These are phyloP conservation scores for Apostichopus californicus DNA, from an alignment of 35 echinoderm and acorn worm genomes.

Conservation along the genomic window DNA sequence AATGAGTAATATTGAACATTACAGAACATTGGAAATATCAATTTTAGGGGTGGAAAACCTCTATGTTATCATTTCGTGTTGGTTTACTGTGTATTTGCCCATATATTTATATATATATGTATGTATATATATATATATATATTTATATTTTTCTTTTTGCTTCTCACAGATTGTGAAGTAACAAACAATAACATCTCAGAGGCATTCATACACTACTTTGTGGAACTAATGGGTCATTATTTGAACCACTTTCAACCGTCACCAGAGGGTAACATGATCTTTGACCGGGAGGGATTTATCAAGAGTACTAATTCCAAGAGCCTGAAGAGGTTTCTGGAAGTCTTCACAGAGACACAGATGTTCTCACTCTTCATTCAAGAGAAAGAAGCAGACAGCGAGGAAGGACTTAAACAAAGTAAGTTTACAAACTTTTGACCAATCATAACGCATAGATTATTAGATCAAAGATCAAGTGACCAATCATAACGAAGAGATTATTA, in stretches of 20 bases:
- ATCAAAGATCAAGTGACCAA: too few species aligned
- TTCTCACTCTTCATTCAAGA: constrained; percentile 98
- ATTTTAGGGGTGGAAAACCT: too few species aligned
- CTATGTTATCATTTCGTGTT: too few species aligned
- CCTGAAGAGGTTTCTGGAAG: constrained; percentile 81
- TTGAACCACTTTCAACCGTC: constrained; percentile 75
- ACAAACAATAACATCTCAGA: constrained; percentile 79
- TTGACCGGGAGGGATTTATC: constrained; percentile 84
- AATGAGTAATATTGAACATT: too few species aligned
- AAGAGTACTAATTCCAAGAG: constrained; percentile 78
- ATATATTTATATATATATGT: too few species aligned
- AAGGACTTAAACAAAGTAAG: constrained; percentile 82
- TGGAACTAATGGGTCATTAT: constrained; percentile 91
- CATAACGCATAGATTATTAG: too few species aligned
- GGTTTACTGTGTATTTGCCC: too few species aligned
- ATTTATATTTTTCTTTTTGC: background rate
- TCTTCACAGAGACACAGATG: constrained; percentile 97
- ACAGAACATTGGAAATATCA: too few species aligned
- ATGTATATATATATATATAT: background rate
- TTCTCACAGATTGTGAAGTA: constrained; percentile 65
- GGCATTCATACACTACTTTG: constrained; percentile 90
- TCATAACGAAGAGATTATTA: too few species aligned
- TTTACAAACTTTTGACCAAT: background rate
- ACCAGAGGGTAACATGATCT: constrained; percentile 68
- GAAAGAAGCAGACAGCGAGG: constrained; percentile 82